Base-by-base conservation (phyloP, 2,797 vertebrate genomes). In the Oreochromis mossambicus region DNA sequence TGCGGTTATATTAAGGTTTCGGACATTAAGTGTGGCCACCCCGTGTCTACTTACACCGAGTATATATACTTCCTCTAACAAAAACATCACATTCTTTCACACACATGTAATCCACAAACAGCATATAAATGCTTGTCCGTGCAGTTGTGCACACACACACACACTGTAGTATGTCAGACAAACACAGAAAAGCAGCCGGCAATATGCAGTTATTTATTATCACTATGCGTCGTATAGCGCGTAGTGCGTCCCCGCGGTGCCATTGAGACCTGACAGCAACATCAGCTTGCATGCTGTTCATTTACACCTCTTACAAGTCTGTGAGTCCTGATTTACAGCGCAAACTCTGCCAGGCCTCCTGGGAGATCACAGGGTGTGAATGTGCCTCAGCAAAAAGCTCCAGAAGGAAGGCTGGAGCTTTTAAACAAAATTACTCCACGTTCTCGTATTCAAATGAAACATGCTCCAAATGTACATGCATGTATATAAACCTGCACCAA, bases 221-320 rank as follows among this genome's bases (percentile, higher is more conserved):
- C 91, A 81, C 90, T 77, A 56, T 77, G 84, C 77, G 58, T 92
- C 86, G 86, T 83, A 48, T 48, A 50, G 83, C 90, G 86, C 77
- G 82, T 61, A 12, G 79, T 50, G 77, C 55, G 89, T 92, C 90
- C 92, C 91, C 50, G 79, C 9, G 78, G 94, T 86, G 87, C 88
- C 91, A 83, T 86, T 68, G 89, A 87, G 91, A 84, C 70, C 46
- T 79, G 92, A 89, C 89, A 88, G 91, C 91, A 91, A 87, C 93
- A 87, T 94, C 88, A 91, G 93, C 94, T 90, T 91, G 88, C 91
- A 88, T 89, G 91, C 88, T 92, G 91, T 94, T 96, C 95, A 96
- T 97, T 97, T 96, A 92, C 96, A 96, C 96, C 93, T 95, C 91
- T 87, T 80, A 82, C 91, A 89, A 85, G 91, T 90, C 92, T 89